Evolutionary conservation across 2,113 vertebrate species (phyloP).

Genomic region (Cromileptes altivelis): DNA sequence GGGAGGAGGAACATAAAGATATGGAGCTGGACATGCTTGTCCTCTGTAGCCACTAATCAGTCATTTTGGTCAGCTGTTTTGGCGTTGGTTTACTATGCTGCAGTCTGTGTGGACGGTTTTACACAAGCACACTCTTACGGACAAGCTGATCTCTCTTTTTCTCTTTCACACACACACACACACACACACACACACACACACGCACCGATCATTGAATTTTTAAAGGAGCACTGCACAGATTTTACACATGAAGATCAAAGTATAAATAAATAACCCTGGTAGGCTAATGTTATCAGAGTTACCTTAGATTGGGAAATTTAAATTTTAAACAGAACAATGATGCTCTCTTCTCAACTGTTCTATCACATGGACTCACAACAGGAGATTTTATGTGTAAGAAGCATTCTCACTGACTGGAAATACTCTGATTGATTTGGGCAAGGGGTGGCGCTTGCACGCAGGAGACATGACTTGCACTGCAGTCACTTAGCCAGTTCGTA

Average conservation of each 20-base stretch:
- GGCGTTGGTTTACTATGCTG: background rate
- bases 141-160: background rate
- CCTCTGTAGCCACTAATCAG: conserved; percentile 57
- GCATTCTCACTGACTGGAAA: no score
- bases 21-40: conserved; percentile 59
- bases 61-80: conserved; percentile 51
- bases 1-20: conserved; percentile 63
- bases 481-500: no score
- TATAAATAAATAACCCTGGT: conserved; percentile 4
- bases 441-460: no score
- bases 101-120: conserved; percentile 23
- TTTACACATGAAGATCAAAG: conserved; percentile 8
- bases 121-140: conserved; percentile 2
- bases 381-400: no score
- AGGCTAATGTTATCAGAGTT: background rate
- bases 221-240: background rate
- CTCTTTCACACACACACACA: background rate
- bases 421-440: no score
- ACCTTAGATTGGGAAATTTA: background rate
- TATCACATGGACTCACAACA: no score
- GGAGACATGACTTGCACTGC: no score
- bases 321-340: conserved; percentile 1
- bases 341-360: background rate
- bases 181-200: background rate
- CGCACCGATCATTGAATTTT: background rate